Evolutionary conservation across 2,888 invertebrate genomes (phyloP), one percentile per base, ranked within the genome.

Genomic region (Crematogaster levior): DNA sequence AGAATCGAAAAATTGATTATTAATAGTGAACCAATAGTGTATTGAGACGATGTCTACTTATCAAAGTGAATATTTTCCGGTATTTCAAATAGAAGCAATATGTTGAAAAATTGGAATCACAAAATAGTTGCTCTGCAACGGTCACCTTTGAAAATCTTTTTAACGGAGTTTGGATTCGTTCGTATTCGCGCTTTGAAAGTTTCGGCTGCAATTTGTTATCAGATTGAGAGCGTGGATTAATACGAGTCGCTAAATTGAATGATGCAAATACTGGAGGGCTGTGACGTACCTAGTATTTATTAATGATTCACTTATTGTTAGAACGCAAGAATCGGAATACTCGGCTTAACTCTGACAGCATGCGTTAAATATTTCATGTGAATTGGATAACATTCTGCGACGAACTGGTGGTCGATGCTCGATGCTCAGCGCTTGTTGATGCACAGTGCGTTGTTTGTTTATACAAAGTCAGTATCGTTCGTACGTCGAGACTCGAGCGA

Each of bases 281-380:
- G 30, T 34, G 30, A 9, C 34, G 30, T 10, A 34, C n/a, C 5
- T 5, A 24, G 18, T 18, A 18, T 58, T 10, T 34, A n/a, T 56
- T 15, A 60, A 34, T 60, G n/a, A 60, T 60, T 34, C n/a, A 60
- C 10, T 60, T n/a, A n/a, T n/a, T n/a, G n/a, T n/a, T n/a, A n/a
- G 60, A 7, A 30, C 15, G 18, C 30, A 3, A 53, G 1, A 1
- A 34, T 5, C 27, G 34, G 10, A 3, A 18, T 18, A 30, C 30
- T 18, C 18, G 18, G n/a, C n/a, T n/a, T 18, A 18, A 1, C 27
- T n/a, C 30, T 53, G 24, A 34, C 9, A n/a, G 60, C n/a, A 5
- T n/a, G n/a, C n/a, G 6, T 34, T 56, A 56, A 56, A 56, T 56
- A 21, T 60, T 34, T 60, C 34, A n/a, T 10, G 60, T 10, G n/a